A percentile compares a stretch with the other conserved stretches of the same genome.
phyloP scores from a whole-genome alignment of 1,140 invertebrate genomes.

The Neodiprion pinetum region DNA sequence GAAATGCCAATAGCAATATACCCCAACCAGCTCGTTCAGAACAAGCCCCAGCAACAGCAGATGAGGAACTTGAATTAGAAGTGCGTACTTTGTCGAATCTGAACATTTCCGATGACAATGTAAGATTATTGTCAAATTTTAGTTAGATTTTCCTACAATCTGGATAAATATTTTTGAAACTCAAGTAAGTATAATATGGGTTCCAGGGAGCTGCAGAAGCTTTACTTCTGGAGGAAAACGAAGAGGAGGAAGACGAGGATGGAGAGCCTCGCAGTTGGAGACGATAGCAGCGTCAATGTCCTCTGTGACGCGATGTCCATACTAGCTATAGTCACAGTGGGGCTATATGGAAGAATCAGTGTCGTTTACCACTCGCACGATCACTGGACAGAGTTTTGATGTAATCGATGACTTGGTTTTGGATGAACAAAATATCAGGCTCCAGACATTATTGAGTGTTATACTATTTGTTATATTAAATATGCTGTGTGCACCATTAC shows the following conservation, averaged over 20 bases:
- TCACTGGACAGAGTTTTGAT: slow-evolving; percentile 37
- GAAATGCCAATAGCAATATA: slow-evolving; percentile 41
- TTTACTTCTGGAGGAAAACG: slow-evolving; percentile 59
- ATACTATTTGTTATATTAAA: slow-evolving; percentile 51
- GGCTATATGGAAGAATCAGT: slow-evolving; percentile 33
- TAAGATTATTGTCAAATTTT: too few species aligned
- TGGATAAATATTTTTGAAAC: slow-evolving; percentile 14
- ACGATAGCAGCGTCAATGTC: slow-evolving; percentile 59
- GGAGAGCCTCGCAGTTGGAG: slow-evolving; percentile 66
- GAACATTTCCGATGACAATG: neutral
- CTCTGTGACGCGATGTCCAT: slow-evolving; percentile 41
- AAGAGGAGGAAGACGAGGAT: slow-evolving; percentile 70
- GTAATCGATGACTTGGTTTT: slow-evolving; percentile 36
- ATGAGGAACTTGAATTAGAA: slow-evolving; percentile 59
- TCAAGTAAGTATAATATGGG: slow-evolving; percentile 9
- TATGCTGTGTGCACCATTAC: slow-evolving; percentile 37
- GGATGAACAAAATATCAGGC: slow-evolving; percentile 34
- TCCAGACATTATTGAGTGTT: slow-evolving; percentile 47
- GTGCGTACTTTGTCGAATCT: slow-evolving; percentile 28
- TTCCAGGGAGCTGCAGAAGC: slow-evolving; percentile 49
- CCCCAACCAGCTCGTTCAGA: slow-evolving; percentile 45
- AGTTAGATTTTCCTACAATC: too few species aligned
- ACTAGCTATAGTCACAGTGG: slow-evolving; percentile 37
- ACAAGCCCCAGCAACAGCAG: slow-evolving; percentile 46
- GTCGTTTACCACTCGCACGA: slow-evolving; percentile 34